Evolutionary conservation across 2,797 vertebrate genomes (phyloP).

Genomic region (Chloroceryle amazona): DNA sequence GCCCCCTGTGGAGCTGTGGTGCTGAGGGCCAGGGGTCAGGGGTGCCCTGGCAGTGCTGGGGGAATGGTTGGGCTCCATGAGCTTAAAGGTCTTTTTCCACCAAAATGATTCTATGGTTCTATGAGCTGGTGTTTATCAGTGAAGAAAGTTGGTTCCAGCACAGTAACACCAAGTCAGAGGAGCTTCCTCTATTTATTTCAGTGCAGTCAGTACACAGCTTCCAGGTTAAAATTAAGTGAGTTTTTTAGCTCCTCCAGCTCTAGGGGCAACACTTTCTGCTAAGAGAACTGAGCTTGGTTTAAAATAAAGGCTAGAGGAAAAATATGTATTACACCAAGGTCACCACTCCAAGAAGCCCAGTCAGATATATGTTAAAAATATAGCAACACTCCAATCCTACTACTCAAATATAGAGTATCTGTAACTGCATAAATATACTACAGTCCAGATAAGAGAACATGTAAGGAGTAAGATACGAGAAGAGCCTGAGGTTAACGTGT

Average conservation of each 20-base stretch:
- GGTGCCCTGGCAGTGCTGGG: no score
- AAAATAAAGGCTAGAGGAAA: background rate
- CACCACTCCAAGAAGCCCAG: background rate
- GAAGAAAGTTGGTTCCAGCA: background rate
- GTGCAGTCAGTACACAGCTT: background rate
- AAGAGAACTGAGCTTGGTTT: background rate
- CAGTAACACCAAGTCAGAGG: background rate
- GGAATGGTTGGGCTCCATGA: no score
- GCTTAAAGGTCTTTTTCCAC: no score
- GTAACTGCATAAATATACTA: background rate
- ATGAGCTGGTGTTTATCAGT: background rate
- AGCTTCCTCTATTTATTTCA: constrained; percentile 27
- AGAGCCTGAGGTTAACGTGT: background rate
- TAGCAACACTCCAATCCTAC: background rate
- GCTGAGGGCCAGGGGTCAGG: no score
- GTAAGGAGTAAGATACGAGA: background rate
- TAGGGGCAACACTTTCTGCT: accelerated
- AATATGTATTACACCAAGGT: background rate
- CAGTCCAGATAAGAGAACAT: background rate
- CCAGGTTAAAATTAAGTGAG: background rate
- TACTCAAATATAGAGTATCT: background rate
- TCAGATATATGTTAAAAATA: background rate
- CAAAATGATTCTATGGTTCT: no score
- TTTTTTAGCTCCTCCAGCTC: background rate
- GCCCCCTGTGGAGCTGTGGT: no score